phyloP scores from a whole-genome alignment of 1,140 invertebrate species.

The Panonychus citri region DNA sequence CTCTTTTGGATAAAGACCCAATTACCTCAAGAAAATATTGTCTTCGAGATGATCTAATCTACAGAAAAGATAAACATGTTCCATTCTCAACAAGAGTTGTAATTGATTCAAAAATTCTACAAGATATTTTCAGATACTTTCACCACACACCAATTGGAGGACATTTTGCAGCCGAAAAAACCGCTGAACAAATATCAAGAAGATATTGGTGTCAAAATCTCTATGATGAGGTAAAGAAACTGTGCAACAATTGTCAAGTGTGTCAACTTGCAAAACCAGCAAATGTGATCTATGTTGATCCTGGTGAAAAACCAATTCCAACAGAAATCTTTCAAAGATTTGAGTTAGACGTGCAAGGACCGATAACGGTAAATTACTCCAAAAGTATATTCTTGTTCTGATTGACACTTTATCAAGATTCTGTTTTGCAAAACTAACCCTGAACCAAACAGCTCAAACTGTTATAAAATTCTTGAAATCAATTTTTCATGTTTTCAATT shows the following conservation, averaged over 20 bases:
- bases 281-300: not conserved
- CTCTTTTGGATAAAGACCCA: too few relatives aligned
- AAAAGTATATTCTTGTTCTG: not conserved
- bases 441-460: not conserved
- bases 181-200: not conserved
- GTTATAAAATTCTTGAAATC: not conserved
- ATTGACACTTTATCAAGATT: not conserved
- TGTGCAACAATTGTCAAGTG: not conserved
- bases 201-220: not conserved
- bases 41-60: not conserved
- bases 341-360: not conserved
- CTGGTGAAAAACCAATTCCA: not conserved
- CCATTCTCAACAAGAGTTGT: not conserved
- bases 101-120: not conserved
- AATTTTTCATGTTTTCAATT: not conserved
- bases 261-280: not conserved
- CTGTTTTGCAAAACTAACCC: not conserved
- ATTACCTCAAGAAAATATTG: too few relatives aligned
- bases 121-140: not conserved
- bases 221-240: not conserved
- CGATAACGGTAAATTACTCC: not conserved
- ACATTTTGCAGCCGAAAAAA: not conserved
- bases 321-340: not conserved
- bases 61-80: not conserved
- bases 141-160: not conserved